Conservation (phyloP, 2,888 invertebrate species). For the Priocnemis perturbator region DNA sequence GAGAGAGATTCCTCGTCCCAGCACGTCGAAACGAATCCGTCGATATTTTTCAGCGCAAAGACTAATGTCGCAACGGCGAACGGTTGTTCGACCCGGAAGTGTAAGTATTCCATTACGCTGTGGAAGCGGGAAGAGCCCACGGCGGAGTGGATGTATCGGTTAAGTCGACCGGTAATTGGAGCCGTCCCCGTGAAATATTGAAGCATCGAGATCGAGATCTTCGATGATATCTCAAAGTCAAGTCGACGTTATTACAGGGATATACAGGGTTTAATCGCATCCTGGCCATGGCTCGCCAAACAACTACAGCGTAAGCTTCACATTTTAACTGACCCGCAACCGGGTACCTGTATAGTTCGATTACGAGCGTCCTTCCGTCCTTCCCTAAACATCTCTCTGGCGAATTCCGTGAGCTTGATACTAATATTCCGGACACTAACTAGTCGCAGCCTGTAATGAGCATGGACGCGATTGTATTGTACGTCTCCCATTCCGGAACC, state of each 20-base stretch:
- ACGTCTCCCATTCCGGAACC: too few relatives aligned
- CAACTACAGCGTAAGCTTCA: too few relatives aligned
- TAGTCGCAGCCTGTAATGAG: too few relatives aligned
- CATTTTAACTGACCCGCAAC: too few relatives aligned
- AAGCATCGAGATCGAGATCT: slow-evolving; percentile 21
- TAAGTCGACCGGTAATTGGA: slow-evolving; percentile 40
- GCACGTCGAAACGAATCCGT: slow-evolving; percentile 12
- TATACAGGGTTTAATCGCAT: background rate
- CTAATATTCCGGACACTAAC: too few relatives aligned
- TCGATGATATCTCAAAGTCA: slow-evolving; percentile 27
- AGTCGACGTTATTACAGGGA: slow-evolving; percentile 27
- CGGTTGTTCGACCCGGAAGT: slow-evolving; percentile 5
- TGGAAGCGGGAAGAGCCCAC: slow-evolving; percentile 12
- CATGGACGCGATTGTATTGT: too few relatives aligned
- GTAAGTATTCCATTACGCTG: slow-evolving; percentile 32
- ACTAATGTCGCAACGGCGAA: slow-evolving; percentile 21
- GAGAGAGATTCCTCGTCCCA: background rate
- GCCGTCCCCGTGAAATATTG: slow-evolving; percentile 32
- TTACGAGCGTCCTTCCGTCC: too few relatives aligned
- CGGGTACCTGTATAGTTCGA: too few relatives aligned
- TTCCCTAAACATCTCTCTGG: too few relatives aligned
- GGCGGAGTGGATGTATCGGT: slow-evolving; percentile 16
- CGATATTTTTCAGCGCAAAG: slow-evolving; percentile 26
- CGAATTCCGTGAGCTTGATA: too few relatives aligned
- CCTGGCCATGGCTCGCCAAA: too few relatives aligned